Percentiles rank a stretch among this genome's conserved stretches.
Evolutionary conservation across 2,888 invertebrate genomes (phyloP).

Genomic region (Drosophila rellima): DNA sequence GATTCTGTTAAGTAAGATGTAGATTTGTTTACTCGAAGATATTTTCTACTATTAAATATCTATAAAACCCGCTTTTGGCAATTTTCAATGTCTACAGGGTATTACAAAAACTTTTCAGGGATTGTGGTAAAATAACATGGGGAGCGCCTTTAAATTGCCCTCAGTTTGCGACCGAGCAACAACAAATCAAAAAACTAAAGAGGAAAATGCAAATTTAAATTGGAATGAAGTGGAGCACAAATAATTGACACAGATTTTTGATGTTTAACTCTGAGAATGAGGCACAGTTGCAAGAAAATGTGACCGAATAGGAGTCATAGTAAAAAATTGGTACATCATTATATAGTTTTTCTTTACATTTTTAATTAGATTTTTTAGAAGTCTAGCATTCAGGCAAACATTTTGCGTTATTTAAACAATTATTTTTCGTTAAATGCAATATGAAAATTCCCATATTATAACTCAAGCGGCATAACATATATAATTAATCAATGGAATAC

Average conservation of each 20-base stretch:
- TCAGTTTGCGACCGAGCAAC: conserved; percentile 33
- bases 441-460: not conserved
- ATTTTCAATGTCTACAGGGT: not conserved
- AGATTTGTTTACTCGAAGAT: not conserved
- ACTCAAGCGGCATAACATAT: conserved; percentile 32
- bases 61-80: not conserved
- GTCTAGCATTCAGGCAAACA: no score
- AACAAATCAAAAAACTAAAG: conserved; percentile 1
- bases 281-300: conserved; percentile 4
- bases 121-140: conserved; percentile 30
- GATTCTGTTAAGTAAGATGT: not conserved
- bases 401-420: not conserved
- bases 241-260: conserved; percentile 15
- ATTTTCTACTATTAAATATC: not conserved
- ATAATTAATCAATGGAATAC: conserved; percentile 23
- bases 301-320: not conserved
- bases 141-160: conserved; percentile 45
- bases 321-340: no score
- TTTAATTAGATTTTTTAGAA: not conserved
- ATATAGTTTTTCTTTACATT: no score
- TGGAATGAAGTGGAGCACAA: conserved; percentile 29
- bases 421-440: not conserved
- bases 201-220: conserved; percentile 36
- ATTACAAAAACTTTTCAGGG: conserved; percentile 23
- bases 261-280: not conserved